Evolutionary conservation across 2,797 vertebrate species (phyloP), one percentile per base, ranked within the genome.

Genomic region (Alosa sapidissima): DNA sequence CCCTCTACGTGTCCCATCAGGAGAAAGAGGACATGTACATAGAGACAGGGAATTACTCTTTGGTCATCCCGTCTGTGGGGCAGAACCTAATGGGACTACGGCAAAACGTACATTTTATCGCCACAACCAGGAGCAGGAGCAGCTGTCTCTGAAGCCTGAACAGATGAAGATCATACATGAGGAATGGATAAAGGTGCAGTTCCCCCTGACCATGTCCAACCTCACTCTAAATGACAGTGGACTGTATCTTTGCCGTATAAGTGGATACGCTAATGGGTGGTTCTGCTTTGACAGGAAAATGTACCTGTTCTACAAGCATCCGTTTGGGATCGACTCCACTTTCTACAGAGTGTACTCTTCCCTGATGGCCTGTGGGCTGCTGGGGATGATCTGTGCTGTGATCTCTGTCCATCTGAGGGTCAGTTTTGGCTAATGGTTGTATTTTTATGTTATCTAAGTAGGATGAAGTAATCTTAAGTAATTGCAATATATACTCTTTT

Each of bases 341-440:
- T 72, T 72, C 65, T 72, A 72, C 65, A 72, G 65, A 72, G 65
- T 72, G 65, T 41, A 72, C 65, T 16, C 28, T 72, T 33, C 65
- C 36, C 33, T 72, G 28, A 41, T 72, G 65, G 33, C 65, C 65
- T 72, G 33, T 41, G 65, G 13, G 33, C 28, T 72, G 33, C 33
- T 72, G 65, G 65, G 28, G 65, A 72, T 72, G 65, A 41, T 16
- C 65, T 72, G 65, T 72, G 65, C 65, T 36, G 65, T 41, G 11
- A 16, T 72, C 65, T 72, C 33, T 72, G 65, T 72, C 65, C 10
- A 72, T 72, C 28, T 72, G 28, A 41, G 33, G 33, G 1, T 41
- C 13, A 41, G 65, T 41, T 41, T 41, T 41, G 41, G 41, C 41
- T 41, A 3, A 41, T 41, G 41, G 41, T 41, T 41, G 1, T 41